Evolutionary conservation across 2,113 vertebrate species (phyloP).

Genomic region (Protobothrops mucrosquamatus): DNA sequence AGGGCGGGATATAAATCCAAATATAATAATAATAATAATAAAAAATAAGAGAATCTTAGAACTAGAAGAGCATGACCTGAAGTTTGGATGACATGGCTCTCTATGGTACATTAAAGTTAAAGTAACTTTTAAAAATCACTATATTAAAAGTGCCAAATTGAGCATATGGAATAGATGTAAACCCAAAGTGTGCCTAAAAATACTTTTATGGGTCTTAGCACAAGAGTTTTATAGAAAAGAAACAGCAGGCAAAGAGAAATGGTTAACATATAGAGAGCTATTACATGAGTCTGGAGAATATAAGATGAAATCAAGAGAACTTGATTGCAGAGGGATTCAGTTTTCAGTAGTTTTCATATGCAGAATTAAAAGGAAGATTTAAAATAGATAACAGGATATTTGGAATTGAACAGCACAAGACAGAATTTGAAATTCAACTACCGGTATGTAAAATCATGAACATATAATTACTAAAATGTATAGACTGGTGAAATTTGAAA

Average conservation of each 20-base stretch:
- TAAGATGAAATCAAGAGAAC: background rate
- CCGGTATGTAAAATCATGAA: background rate
- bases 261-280: background rate
- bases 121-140: background rate
- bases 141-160: background rate
- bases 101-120: background rate
- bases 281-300: background rate
- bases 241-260: background rate
- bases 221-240: background rate
- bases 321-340: background rate
- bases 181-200: background rate
- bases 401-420: background rate
- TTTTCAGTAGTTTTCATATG: background rate
- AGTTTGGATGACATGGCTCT: background rate
- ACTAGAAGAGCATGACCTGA: background rate
- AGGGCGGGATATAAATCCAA: no score
- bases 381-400: background rate
- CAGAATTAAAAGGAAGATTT: background rate
- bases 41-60: background rate
- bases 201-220: background rate
- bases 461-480: background rate
- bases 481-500: background rate
- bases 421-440: background rate
- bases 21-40: no score
- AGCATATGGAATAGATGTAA: background rate